These are phyloP conservation scores for Plagiodera versicolora DNA, from an alignment of 2,888 invertebrate genomes.

Conservation along the genomic window DNA sequence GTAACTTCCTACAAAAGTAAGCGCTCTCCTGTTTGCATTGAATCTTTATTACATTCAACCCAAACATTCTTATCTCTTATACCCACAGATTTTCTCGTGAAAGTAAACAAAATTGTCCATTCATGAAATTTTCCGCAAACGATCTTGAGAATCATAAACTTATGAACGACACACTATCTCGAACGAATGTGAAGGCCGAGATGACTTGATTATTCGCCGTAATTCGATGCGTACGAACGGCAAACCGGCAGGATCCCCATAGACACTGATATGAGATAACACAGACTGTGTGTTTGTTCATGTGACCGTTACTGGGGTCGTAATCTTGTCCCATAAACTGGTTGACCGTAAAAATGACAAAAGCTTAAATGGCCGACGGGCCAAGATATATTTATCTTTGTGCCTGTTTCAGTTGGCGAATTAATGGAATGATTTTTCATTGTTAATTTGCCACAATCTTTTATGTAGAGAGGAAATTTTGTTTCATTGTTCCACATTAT, in stretches of 20 bases:
- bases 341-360: slow-evolving; percentile 53
- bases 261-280: slow-evolving; percentile 48
- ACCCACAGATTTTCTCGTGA: not conserved
- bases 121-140: not conserved
- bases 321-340: slow-evolving; percentile 52
- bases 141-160: slow-evolving; percentile 5
- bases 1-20: not conserved
- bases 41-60: not conserved
- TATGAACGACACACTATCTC: not conserved
- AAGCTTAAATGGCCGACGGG: slow-evolving; percentile 29
- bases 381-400: slow-evolving; percentile 15
- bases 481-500: not conserved
- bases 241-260: slow-evolving; percentile 41
- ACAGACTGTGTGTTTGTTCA: slow-evolving; percentile 47
- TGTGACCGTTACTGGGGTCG: slow-evolving; percentile 51
- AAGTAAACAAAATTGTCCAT: not conserved
- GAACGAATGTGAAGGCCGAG: slow-evolving; percentile 10
- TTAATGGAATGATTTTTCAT: slow-evolving; percentile 13
- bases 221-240: slow-evolving; percentile 35
- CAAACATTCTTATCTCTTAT: not conserved
- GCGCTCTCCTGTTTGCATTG: not conserved
- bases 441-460: not conserved
- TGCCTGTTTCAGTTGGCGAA: slow-evolving; percentile 6
- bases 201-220: slow-evolving; percentile 32
- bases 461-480: not conserved